Evolutionary conservation across 64 coral and sea anemone species (phyloP).

Genomic region (Actinia tenebrosa): DNA sequence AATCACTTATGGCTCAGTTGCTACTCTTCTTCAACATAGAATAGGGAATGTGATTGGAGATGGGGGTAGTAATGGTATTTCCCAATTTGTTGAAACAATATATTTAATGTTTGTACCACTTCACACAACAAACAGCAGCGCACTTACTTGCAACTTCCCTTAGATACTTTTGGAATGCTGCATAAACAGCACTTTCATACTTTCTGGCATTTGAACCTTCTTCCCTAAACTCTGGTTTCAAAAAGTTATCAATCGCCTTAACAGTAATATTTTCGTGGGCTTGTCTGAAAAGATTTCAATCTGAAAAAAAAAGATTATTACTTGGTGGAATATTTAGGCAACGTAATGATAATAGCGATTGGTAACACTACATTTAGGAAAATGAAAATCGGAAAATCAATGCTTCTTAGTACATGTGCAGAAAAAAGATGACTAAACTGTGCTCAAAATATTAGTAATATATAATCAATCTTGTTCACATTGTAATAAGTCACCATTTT

Average conservation of each 20-base stretch:
- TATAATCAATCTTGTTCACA: neutral
- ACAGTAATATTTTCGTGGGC: neutral
- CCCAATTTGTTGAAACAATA: no score
- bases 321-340: neutral
- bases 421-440: neutral
- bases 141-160: conserved; percentile 50
- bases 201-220: conserved; percentile 35
- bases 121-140: neutral
- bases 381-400: neutral
- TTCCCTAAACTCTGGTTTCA: conserved; percentile 45
- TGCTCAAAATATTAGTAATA: conserved; percentile 1
- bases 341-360: neutral
- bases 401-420: neutral
- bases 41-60: no score
- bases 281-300: neutral
- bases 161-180: conserved; percentile 32
- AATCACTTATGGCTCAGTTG: no score
- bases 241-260: neutral
- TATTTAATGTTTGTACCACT: no score
- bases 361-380: neutral
- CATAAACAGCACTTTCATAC: conserved; percentile 39
- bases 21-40: no score
- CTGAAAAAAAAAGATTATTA: neutral
- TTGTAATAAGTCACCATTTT: no score
- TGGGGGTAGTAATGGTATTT: no score